A percentile compares a stretch with the other conserved stretches of the same genome.
Conservation (phyloP, 2,888 invertebrate species). For the Nymphalis c-album region DNA sequence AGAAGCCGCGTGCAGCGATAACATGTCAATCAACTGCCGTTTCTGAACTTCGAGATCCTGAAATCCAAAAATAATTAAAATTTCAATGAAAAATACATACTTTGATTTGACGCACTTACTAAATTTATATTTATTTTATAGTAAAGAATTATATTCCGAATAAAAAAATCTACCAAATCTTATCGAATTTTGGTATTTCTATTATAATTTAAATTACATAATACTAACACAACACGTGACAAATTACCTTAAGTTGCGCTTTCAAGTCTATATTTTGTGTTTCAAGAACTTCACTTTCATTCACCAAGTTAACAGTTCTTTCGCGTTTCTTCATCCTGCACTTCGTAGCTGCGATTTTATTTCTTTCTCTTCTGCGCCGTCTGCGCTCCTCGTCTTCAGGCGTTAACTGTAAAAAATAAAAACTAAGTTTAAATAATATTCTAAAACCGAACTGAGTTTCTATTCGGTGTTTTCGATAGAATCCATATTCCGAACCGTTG, state of each 20-base stretch:
- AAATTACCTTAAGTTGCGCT: slow-evolving; percentile 84
- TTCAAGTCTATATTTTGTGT: slow-evolving; percentile 92
- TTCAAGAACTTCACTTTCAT: slow-evolving; percentile 92
- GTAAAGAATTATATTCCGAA: too few relatives aligned
- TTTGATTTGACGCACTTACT: not conserved
- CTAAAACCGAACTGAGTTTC: too few relatives aligned
- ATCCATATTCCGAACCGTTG: too few relatives aligned
- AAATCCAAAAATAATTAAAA: slow-evolving; percentile 40
- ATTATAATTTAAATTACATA: slow-evolving; percentile 35
- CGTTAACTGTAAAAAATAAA: slow-evolving; percentile 83
- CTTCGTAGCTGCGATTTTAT: slow-evolving; percentile 97
- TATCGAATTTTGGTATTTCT: slow-evolving; percentile 33
- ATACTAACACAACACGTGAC: slow-evolving; percentile 18
- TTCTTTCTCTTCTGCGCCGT: slow-evolving; percentile 91
- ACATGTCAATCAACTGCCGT: slow-evolving; percentile 88
- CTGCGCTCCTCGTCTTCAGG: slow-evolving; percentile 95
- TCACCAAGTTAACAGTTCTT: slow-evolving; percentile 91
- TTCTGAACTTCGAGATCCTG: slow-evolving; percentile 90
- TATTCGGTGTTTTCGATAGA: too few relatives aligned
- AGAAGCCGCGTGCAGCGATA: slow-evolving; percentile 86
- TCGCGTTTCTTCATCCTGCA: slow-evolving; percentile 96
- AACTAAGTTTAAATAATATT: not conserved
- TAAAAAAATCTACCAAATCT: slow-evolving; percentile 2
- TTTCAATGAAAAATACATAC: not conserved
- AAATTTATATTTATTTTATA: too few relatives aligned